Evolutionary conservation across 2,797 vertebrate genomes (phyloP).

Genomic region (Hypotaenidia okinawae): DNA sequence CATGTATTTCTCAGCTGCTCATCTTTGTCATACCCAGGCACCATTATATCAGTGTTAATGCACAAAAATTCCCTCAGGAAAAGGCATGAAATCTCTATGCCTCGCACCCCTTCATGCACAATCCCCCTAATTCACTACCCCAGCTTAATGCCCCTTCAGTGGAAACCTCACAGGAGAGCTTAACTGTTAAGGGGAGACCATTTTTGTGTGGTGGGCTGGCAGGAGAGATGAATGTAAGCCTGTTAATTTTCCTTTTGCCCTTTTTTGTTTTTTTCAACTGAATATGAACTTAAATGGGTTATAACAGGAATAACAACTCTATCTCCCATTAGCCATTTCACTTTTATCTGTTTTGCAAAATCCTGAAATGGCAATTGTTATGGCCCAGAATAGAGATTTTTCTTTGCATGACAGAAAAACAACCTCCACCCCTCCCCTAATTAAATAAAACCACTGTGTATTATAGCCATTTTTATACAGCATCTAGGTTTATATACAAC

Average conservation of each 20-base stretch:
- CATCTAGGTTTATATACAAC: background rate
- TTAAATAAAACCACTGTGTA: background rate
- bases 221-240: conserved; percentile 10
- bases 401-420: background rate
- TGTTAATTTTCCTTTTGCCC: conserved; percentile 26
- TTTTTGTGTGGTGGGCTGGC: background rate
- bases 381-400: conserved; percentile 19
- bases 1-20: conserved; percentile 64
- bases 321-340: conserved; percentile 21
- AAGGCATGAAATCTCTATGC: conserved; percentile 18
- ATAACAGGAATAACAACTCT: conserved; percentile 31
- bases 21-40: conserved; percentile 61
- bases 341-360: conserved; percentile 40
- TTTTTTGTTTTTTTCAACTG: background rate
- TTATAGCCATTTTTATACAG: background rate
- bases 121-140: conserved; percentile 5
- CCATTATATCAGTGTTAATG: conserved; percentile 62
- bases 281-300: conserved; percentile 44
- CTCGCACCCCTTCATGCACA: background rate
- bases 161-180: conserved; percentile 17
- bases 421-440: background rate
- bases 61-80: conserved; percentile 50
- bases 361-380: conserved; percentile 38
- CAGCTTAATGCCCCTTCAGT: background rate
- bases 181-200: background rate